phyloP scores from a whole-genome alignment of 2,888 invertebrate genomes.

The Hermaeophaga mercurialis region DNA sequence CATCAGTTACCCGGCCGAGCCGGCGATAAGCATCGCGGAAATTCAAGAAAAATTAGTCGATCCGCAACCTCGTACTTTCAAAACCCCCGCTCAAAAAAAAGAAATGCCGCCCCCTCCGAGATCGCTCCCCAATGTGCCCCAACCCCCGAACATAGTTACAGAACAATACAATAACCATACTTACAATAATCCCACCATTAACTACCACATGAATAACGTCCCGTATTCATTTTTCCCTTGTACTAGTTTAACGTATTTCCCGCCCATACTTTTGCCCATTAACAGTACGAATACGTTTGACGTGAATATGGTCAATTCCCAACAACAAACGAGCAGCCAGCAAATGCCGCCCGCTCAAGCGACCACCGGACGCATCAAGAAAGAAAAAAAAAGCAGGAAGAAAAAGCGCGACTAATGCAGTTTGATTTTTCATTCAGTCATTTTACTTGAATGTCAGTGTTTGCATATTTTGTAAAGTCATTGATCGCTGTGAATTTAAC shows the following conservation, averaged over 20 bases:
- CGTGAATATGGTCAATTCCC: constrained; percentile 27
- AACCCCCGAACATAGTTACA: constrained; percentile 39
- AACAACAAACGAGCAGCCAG: constrained; percentile 11
- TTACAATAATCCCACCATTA: constrained; percentile 52
- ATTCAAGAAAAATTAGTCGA: constrained; percentile 44
- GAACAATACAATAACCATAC: constrained; percentile 51
- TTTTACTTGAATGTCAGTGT: no score
- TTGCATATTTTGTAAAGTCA: background rate
- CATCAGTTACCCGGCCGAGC: constrained; percentile 54
- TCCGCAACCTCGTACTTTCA: constrained; percentile 44
- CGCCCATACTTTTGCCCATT: constrained; percentile 32
- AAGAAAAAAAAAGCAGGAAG: constrained; percentile 28
- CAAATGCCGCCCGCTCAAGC: background rate
- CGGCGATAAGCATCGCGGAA: constrained; percentile 55
- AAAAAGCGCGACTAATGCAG: no score
- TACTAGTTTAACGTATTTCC: constrained; percentile 30
- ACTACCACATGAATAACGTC: constrained; percentile 49
- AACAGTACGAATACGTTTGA: constrained; percentile 33
- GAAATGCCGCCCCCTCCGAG: constrained; percentile 48
- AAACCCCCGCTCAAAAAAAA: constrained; percentile 54
- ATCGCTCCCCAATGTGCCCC: background rate
- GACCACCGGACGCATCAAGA: constrained; percentile 8
- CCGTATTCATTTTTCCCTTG: constrained; percentile 35
- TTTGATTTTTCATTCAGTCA: no score
- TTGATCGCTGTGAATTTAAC: constrained; percentile 10